Base-by-base conservation (phyloP, 1,140 invertebrate genomes). In the Zaprionus nigranus region DNA sequence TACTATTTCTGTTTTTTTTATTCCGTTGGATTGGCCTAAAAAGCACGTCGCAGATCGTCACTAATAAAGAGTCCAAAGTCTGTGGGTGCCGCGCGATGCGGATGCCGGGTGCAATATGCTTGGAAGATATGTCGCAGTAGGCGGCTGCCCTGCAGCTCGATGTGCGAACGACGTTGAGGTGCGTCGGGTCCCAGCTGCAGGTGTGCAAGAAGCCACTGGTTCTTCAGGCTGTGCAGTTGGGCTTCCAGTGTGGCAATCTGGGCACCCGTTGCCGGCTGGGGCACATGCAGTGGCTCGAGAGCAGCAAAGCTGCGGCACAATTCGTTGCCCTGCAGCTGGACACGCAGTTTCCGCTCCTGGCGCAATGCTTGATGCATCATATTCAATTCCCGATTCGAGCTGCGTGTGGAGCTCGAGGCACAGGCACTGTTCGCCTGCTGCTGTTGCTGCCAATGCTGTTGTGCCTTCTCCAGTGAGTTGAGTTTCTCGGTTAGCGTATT, bases 121-220 rank as follows among this genome's bases (percentile, higher is more conserved):
- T 90, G 81, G 78, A 90, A 90, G 85, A 90, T 90, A 82, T 90
- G 79, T 85, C 85, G 81, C 75, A 90, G 51, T 17, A 90, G 38
- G 7, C 68, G 81, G 58, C 72, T 90, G 38, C 81, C 79, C 62
- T 81, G 76, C 54, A 73, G 51, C 57, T 90, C 76, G 38, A 90
- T 79, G 15, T 75, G 70, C 11, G 63, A 15, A 13, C 85, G 85
- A n/a, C 66, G 62, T 15, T 65, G 65, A 3, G 34, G n/a, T 1
- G 69, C 78, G 11, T 43, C 26, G 7, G 67, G 49, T 1, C 75
- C 79, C 54, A 90, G 65, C 13, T 90, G 72, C 7, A 90, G 57
- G 2, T 90, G 70, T 20, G 85, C 71, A 6, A 90, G 65, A 5
- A 90, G 72, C 85, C 85, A 90, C 26, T 85, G 75, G 20, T 84